Percentiles rank a stretch among this genome's conserved stretches.
These are phyloP conservation scores for Antheraea mylitta DNA, from an alignment of 1,140 invertebrate genomes.

Conservation along the genomic window DNA sequence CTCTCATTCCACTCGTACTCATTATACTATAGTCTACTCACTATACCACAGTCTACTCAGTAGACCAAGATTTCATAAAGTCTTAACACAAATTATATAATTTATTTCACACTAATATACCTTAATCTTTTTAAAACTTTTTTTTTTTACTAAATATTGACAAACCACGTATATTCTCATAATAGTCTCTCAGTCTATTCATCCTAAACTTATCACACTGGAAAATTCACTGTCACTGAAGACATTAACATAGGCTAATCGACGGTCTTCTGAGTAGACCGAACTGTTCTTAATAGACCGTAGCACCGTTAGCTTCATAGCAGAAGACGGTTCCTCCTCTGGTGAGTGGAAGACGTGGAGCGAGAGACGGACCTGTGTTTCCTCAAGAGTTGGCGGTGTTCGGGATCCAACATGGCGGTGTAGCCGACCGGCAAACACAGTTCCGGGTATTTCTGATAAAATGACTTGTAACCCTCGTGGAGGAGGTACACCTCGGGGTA, in stretches of 20 bases:
- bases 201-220: no score
- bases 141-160: no score
- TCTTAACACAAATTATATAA: not conserved
- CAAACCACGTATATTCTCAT: not conserved
- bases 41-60: constrained; percentile 8
- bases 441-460: constrained; percentile 86
- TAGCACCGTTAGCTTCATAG: constrained; percentile 9
- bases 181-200: not conserved
- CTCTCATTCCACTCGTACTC: not conserved
- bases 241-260: not conserved
- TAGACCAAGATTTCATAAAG: not conserved
- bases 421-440: constrained; percentile 82
- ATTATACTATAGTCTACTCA: constrained; percentile 8
- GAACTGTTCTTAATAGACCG: no score
- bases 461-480: constrained; percentile 96
- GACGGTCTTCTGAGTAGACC: constrained; percentile 10
- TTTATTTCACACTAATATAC: not conserved
- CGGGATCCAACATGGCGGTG: constrained; percentile 62
- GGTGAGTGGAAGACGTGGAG: constrained; percentile 12
- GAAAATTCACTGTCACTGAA: not conserved
- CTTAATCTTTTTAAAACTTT: not conserved
- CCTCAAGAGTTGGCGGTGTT: constrained; percentile 35
- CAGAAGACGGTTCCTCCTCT: constrained; percentile 30
- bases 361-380: constrained; percentile 29
- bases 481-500: constrained; percentile 98